Percentiles rank a stretch among this genome's conserved stretches.
Evolutionary conservation across 2,888 invertebrate genomes (phyloP).

Genomic region (Sisyra terminalis): DNA sequence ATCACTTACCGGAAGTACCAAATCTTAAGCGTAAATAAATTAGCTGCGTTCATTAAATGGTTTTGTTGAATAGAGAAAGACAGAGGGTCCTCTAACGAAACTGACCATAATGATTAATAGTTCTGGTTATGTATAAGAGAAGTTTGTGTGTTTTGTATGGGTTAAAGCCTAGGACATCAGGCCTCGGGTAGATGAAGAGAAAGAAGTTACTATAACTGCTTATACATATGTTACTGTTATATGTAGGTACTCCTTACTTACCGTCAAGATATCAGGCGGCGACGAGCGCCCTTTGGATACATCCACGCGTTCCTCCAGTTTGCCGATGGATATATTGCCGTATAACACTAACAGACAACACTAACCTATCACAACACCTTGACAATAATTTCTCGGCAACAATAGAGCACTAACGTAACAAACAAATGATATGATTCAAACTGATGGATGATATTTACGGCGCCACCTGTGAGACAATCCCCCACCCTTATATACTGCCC

Average conservation of each 20-base stretch:
- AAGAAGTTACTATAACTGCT: too few species aligned
- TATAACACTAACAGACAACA: conserved; percentile 4
- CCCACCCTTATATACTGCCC: conserved; percentile 21
- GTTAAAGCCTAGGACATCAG: too few species aligned
- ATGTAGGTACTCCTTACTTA: conserved; percentile 22
- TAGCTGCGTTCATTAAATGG: too few species aligned
- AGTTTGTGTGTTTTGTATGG: too few species aligned
- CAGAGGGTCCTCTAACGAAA: too few species aligned
- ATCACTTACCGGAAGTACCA: too few species aligned
- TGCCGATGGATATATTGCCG: conserved; percentile 12
- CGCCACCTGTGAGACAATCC: conserved; percentile 22
- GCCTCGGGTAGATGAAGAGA: too few species aligned
- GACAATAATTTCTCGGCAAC: conserved; percentile 11
- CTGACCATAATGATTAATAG: too few species aligned
- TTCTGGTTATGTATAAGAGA: too few species aligned
- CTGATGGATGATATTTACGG: conserved; percentile 27
- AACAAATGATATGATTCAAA: conserved; percentile 31
- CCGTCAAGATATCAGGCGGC: conserved; percentile 28
- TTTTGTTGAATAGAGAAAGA: too few species aligned
- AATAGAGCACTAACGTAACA: conserved; percentile 13
- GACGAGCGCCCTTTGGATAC: conserved; percentile 27
- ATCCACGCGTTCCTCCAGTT: conserved; percentile 27
- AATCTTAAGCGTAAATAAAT: too few species aligned
- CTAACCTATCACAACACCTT: conserved; percentile 14
- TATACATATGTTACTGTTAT: too few species aligned